A percentile compares a stretch with the other conserved stretches of the same genome.
Conservation (phyloP, 1,140 invertebrate species). For the Drosophila navojoa region DNA sequence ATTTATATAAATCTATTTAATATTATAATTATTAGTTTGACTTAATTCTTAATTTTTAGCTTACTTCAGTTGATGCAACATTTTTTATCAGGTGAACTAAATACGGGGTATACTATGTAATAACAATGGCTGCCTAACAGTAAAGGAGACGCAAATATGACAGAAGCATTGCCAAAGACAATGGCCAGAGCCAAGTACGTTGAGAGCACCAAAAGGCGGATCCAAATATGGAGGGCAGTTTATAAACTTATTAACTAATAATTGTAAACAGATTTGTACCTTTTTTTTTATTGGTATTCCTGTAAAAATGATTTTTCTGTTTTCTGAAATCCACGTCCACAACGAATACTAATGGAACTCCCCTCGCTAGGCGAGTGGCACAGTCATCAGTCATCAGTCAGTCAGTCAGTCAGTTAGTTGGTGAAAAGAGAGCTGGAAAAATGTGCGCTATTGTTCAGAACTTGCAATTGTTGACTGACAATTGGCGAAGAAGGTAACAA, state of each 20-base stretch:
- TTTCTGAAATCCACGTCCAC: too few species aligned
- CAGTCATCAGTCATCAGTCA: conserved; percentile 61
- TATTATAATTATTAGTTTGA: too few species aligned
- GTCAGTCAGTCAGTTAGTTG: conserved; percentile 53
- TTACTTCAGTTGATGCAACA: conserved; percentile 3
- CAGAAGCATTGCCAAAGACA: conserved; percentile 64
- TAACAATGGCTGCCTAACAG: conserved; percentile 68
- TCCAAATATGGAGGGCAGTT: conserved; percentile 27
- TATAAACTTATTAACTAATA: background rate
- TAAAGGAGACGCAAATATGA: conserved; percentile 46
- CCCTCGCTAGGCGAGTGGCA: conserved; percentile 54
- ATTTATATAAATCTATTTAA: too few species aligned
- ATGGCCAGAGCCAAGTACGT: conserved; percentile 65
- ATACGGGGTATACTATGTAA: conserved; percentile 55
- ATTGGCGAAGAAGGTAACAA: conserved; percentile 70
- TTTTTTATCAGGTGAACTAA: conserved; percentile 4
- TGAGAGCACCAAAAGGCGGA: conserved; percentile 37
- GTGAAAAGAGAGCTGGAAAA: conserved; percentile 61
- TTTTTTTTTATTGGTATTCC: background rate
- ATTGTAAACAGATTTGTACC: too few species aligned
- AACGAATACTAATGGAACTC: background rate
- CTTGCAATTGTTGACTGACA: conserved; percentile 75
- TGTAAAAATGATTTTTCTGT: background rate
- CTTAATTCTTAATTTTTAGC: too few species aligned
- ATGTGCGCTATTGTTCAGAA: conserved; percentile 69